Percentiles rank a stretch among this genome's conserved stretches.
These are phyloP conservation scores for Drosophila simulans DNA, from an alignment of 1,140 invertebrate genomes.

Conservation along the genomic window DNA sequence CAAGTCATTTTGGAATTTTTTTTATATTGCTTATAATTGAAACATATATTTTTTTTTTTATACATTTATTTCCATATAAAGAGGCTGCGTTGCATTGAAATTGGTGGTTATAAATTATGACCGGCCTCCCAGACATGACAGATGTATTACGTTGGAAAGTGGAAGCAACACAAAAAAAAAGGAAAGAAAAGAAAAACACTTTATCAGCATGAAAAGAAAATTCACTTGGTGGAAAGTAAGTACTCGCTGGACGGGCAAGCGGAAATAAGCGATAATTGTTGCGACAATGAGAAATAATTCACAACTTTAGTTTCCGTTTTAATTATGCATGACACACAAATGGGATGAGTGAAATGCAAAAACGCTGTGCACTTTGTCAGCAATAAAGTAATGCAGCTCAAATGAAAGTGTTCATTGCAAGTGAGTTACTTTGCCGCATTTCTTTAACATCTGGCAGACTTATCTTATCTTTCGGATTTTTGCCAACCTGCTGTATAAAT, in stretches of 20 bases:
- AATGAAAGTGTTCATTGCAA: too few species aligned
- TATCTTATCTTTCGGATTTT: too few species aligned
- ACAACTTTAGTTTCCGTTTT: constrained; percentile 4
- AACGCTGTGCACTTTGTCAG: background rate
- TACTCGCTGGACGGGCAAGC: background rate
- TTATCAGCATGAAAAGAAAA: constrained; percentile 32
- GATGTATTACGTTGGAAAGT: constrained; percentile 23
- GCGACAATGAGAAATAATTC: constrained; percentile 20
- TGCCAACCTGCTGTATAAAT: constrained; percentile 8
- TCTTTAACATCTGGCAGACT: too few species aligned
- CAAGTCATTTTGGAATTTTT: too few species aligned
- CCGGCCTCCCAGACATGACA: constrained; percentile 49
- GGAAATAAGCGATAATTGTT: constrained; percentile 43
- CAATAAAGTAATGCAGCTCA: too few species aligned
- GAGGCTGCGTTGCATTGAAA: constrained; percentile 75
- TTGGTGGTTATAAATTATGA: constrained; percentile 70
- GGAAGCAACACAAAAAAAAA: background rate
- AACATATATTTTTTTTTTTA: too few species aligned
- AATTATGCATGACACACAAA: background rate
- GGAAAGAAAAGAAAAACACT: background rate
- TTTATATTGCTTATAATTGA: too few species aligned
- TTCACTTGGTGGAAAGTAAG: constrained; percentile 6
- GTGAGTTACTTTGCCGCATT: too few species aligned
- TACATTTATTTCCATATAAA: constrained; percentile 59
- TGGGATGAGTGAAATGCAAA: background rate